These are phyloP conservation scores for Lithosia quadra DNA, from an alignment of 2,888 invertebrate species.

Conservation along the genomic window DNA sequence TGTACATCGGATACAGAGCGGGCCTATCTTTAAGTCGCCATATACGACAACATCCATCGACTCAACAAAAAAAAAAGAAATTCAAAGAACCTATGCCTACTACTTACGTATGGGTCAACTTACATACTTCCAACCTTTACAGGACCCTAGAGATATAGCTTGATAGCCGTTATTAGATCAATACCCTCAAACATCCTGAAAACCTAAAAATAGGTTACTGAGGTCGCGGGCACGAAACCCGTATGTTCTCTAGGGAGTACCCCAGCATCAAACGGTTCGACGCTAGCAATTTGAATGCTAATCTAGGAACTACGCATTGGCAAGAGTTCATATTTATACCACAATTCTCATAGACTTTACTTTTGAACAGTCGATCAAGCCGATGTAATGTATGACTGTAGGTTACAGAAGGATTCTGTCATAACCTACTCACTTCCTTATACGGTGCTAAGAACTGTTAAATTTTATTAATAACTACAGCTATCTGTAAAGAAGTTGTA, in stretches of 20 bases:
- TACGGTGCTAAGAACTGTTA: neutral
- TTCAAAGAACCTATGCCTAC: too few relatives aligned
- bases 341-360: neutral
- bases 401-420: neutral
- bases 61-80: neutral
- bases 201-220: constrained; percentile 5
- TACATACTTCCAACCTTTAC: neutral
- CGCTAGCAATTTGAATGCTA: neutral
- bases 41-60: too few relatives aligned
- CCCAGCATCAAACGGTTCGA: neutral
- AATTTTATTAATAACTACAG: too few relatives aligned
- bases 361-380: neutral
- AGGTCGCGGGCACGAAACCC: neutral
- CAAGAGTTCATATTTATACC: neutral
- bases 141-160: neutral
- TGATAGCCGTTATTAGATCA: neutral
- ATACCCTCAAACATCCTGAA: neutral
- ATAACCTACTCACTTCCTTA: too few relatives aligned
- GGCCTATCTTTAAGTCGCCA: too few relatives aligned
- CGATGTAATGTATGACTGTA: neutral
- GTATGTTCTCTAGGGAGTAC: constrained; percentile 5
- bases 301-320: neutral
- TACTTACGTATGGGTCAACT: neutral
- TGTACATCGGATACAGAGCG: too few relatives aligned
- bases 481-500: too few relatives aligned